Percentiles rank a stretch among this genome's conserved stretches.
phyloP scores from a whole-genome alignment of 2,113 vertebrate genomes.

The Forbesichthys papilliferus region DNA sequence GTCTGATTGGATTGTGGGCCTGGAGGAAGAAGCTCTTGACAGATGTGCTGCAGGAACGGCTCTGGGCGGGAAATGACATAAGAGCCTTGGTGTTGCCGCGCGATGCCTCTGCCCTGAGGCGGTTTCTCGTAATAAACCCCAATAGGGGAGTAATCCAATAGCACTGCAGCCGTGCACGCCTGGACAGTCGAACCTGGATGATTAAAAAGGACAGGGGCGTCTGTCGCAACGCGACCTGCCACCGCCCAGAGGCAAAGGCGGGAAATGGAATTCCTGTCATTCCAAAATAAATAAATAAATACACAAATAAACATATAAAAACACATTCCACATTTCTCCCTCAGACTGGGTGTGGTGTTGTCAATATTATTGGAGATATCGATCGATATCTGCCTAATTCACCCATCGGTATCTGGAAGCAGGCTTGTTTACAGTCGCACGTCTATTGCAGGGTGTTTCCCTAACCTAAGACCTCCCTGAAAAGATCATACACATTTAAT shows the following conservation, averaged over 20 bases:
- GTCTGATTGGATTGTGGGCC: constrained; percentile 13
- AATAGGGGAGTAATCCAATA: constrained; percentile 64
- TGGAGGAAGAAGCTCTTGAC: constrained; percentile 55
- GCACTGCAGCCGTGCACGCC: constrained; percentile 44
- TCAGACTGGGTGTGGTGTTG: too few relatives aligned
- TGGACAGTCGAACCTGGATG: constrained; percentile 41
- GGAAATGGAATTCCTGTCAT: constrained; percentile 27
- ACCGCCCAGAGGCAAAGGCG: constrained; percentile 31
- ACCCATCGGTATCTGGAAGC: too few relatives aligned
- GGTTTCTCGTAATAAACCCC: constrained; percentile 68
- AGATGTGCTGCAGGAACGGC: constrained; percentile 42
- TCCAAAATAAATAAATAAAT: background rate
- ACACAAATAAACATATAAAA: too few relatives aligned
- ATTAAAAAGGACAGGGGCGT: constrained; percentile 59
- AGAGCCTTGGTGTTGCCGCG: constrained; percentile 52
- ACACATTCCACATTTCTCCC: too few relatives aligned
- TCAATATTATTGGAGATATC: too few relatives aligned
- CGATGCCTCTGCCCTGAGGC: constrained; percentile 48
- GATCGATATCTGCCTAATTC: too few relatives aligned
- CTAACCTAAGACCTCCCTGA: too few relatives aligned
- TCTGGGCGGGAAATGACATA: constrained; percentile 61
- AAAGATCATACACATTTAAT: too few relatives aligned
- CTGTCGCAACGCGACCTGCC: constrained; percentile 50
- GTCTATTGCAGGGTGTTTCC: too few relatives aligned
- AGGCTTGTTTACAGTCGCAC: too few relatives aligned